Conservation (phyloP, 2,888 invertebrate species). For the Oligia strigilis region DNA sequence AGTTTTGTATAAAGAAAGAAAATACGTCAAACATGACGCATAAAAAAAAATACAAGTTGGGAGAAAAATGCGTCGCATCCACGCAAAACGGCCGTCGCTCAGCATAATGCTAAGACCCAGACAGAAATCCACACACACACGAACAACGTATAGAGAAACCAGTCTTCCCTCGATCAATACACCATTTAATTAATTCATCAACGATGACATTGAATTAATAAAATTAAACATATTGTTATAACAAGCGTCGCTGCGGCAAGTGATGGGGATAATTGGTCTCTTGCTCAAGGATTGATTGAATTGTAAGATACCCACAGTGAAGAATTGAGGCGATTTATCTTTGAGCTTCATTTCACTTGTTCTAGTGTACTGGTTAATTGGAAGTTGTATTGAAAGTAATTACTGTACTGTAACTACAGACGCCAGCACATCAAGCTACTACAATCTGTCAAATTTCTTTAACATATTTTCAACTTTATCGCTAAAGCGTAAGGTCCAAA, state of each 20-base stretch:
- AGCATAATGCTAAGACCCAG: too few relatives aligned
- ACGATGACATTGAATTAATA: constrained; percentile 60
- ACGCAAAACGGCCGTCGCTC: too few relatives aligned
- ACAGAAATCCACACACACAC: too few relatives aligned
- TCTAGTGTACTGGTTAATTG: background rate
- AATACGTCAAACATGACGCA: too few relatives aligned
- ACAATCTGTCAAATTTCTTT: too few relatives aligned
- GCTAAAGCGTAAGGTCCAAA: too few relatives aligned
- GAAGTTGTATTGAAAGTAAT: background rate
- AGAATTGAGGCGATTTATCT: constrained; percentile 43
- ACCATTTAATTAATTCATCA: constrained; percentile 46
- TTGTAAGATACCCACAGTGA: constrained; percentile 48
- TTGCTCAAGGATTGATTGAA: constrained; percentile 51
- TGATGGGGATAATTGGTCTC: constrained; percentile 63
- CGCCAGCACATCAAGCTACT: too few relatives aligned
- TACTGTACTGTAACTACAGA: background rate
- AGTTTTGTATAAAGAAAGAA: too few relatives aligned
- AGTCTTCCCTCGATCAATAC: background rate
- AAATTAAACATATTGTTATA: constrained; percentile 58
- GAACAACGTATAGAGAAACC: background rate
- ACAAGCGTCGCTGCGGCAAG: constrained; percentile 38
- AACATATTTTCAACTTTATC: too few relatives aligned
- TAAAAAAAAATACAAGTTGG: too few relatives aligned
- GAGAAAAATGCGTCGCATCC: too few relatives aligned
- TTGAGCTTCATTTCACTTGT: constrained; percentile 15